Evolutionary conservation across 1,140 invertebrate genomes (phyloP), one percentile per base, ranked within the genome.

Genomic region (Neodiprion lecontei): DNA sequence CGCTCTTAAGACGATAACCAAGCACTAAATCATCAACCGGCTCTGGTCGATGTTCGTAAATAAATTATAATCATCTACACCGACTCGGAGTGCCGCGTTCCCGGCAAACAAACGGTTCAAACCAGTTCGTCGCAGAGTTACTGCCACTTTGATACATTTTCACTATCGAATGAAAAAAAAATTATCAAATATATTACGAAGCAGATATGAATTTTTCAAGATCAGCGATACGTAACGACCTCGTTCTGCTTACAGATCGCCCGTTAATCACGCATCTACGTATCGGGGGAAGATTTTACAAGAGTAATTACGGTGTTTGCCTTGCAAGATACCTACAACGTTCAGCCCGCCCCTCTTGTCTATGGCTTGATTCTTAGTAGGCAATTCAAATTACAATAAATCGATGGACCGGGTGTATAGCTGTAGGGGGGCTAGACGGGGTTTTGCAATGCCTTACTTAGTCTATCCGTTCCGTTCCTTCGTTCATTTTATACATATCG

Each of bases 321-420:
- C 28, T 5, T 5, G 28, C 28, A 40, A 40, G 28, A 40, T 40
- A 40, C 28, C 28, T 5, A 5, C 28, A 40, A 40, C 28, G 28
- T 0, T 40, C 28, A 40, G 28, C 28, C 5, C 28, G 28, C 28
- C 28, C 28, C 5, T 2, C 28, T 5, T 40, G 28, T 40, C 74
- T 79, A 75, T 73, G 75, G 77, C 23, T 74, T 48, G 76, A 74
- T 82, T 80, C 82, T 83, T 79, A 79, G 80, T 78, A 81, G 83
- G 80, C 80, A 82, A 83, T 84, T 79, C 80, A 82, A 84, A 85
- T 86, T 85, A 86, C 84, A 85, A 85, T 85, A 85, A 86, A 86
- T 86, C 84, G 82, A 84, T 84, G 79, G 69, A 67, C 53, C 9
- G 28, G 28, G 28, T 40, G 28, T 40, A 40, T 40, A 12, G 53